Evolutionary conservation across 2,888 invertebrate species (phyloP).

Genomic region (Synanthedon andrenaeformis): DNA sequence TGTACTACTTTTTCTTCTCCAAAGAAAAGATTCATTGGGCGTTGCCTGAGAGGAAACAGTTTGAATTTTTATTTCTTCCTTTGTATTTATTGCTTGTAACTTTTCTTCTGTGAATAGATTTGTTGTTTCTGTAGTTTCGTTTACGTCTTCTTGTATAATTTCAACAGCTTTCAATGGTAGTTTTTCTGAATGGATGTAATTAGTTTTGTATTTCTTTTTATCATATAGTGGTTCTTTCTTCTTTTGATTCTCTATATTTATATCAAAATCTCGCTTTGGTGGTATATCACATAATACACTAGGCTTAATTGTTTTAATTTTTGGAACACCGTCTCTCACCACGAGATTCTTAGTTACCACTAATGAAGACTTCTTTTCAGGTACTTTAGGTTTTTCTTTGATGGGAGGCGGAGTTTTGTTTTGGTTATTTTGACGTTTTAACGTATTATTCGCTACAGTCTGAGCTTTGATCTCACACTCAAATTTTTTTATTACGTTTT

Average conservation of each 20-base stretch:
- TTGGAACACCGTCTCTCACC: constrained; percentile 62
- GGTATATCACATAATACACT: constrained; percentile 18
- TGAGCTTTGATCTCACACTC: constrained; percentile 60
- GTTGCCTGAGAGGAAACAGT: constrained; percentile 50
- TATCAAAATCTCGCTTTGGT: constrained; percentile 17
- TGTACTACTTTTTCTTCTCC: constrained; percentile 63
- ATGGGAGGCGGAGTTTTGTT: constrained; percentile 28
- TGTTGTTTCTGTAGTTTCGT: constrained; percentile 22
- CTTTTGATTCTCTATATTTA: constrained; percentile 17
- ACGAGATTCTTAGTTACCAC: constrained; percentile 66
- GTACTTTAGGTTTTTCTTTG: constrained; percentile 71
- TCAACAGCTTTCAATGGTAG: constrained; percentile 53
- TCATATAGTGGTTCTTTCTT: constrained; percentile 54
- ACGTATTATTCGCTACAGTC: constrained; percentile 29
- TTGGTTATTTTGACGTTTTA: constrained; percentile 47
- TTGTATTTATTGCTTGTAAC: constrained; percentile 9
- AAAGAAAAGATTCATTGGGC: constrained; percentile 77
- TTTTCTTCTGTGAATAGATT: constrained; percentile 7
- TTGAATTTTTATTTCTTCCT: constrained; percentile 27
- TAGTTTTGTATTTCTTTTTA: constrained; percentile 56
- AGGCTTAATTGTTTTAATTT: constrained; percentile 59
- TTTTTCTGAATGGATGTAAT: constrained; percentile 58
- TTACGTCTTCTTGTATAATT: constrained; percentile 58
- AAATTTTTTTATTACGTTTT: constrained; percentile 60
- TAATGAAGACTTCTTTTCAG: constrained; percentile 70